phyloP scores from a whole-genome alignment of 2,797 vertebrate genomes.

The Myripristis murdjan region DNA sequence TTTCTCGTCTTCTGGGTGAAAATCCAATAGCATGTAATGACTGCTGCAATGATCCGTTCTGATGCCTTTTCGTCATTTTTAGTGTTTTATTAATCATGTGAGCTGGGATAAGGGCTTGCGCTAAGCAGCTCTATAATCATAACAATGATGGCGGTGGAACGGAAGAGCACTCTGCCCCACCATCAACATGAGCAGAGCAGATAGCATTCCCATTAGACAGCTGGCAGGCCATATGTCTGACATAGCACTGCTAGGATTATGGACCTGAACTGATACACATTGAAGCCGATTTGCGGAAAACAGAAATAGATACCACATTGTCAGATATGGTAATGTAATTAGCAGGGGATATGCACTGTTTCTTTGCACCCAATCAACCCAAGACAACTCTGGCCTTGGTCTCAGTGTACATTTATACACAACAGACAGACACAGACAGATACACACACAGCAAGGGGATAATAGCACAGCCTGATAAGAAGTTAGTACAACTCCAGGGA shows the following conservation, averaged over 20 bases:
- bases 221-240: constrained; percentile 72
- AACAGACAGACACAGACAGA: constrained; percentile 1
- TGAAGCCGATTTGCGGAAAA: constrained; percentile 56
- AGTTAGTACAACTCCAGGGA: constrained; percentile 40
- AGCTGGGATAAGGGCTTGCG: constrained; percentile 61
- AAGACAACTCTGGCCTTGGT: constrained; percentile 14
- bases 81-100: constrained; percentile 66
- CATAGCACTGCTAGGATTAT: constrained; percentile 55
- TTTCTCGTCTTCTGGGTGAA: constrained; percentile 61
- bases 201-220: constrained; percentile 70
- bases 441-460: constrained; percentile 1
- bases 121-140: constrained; percentile 65
- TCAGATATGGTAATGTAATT: constrained; percentile 62
- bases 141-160: constrained; percentile 63
- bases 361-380: constrained; percentile 38
- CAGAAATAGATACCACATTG: constrained; percentile 54
- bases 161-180: constrained; percentile 51
- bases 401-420: neutral
- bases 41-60: constrained; percentile 64
- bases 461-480: constrained; percentile 39
- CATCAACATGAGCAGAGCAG: constrained; percentile 49
- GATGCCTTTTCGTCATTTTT: constrained; percentile 66
- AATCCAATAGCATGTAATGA: constrained; percentile 68
- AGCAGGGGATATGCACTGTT: constrained; percentile 41
- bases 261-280: constrained; percentile 61